Evolutionary conservation across 2,888 invertebrate genomes (phyloP).

Genomic region (Isoperla grammatica): DNA sequence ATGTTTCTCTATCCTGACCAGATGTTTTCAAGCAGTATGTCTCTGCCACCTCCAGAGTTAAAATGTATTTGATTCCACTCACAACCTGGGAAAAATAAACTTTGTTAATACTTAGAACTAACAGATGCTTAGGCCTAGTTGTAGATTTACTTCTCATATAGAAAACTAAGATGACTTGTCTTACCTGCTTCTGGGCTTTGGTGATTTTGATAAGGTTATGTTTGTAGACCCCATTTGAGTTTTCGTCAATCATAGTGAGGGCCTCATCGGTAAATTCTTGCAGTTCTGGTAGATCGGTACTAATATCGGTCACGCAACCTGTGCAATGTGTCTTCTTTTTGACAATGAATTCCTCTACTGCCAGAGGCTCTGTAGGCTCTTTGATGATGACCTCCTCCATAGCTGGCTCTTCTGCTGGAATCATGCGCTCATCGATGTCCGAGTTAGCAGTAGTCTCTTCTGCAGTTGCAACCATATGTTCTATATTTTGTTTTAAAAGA

Average conservation of each 20-base stretch:
- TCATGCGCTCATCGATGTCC: neutral
- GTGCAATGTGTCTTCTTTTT: constrained; percentile 31
- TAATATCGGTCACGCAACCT: constrained; percentile 34
- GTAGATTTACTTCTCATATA: neutral
- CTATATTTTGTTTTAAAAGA: too few species aligned
- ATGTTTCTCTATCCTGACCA: constrained; percentile 37
- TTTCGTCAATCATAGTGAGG: constrained; percentile 30
- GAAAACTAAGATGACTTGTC: too few species aligned
- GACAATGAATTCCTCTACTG: constrained; percentile 23
- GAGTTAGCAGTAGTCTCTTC: too few species aligned
- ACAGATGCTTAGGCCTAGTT: neutral
- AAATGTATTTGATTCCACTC: constrained; percentile 54
- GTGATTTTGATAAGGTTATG: constrained; percentile 33
- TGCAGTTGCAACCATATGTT: too few species aligned
- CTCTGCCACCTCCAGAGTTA: constrained; percentile 49
- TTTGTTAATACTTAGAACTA: neutral
- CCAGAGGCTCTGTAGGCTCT: neutral
- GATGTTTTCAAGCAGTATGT: constrained; percentile 44
- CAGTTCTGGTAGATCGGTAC: constrained; percentile 32
- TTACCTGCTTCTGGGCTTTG: constrained; percentile 35
- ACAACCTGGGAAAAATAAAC: constrained; percentile 47
- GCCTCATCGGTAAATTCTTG: constrained; percentile 34
- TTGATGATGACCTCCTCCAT: constrained; percentile 5
- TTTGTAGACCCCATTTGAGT: constrained; percentile 23
- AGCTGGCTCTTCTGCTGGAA: constrained; percentile 4